Evolutionary conservation across 2,888 invertebrate genomes (phyloP), one percentile per base, ranked within the genome.

Genomic region (Lycia hirtaria): DNA sequence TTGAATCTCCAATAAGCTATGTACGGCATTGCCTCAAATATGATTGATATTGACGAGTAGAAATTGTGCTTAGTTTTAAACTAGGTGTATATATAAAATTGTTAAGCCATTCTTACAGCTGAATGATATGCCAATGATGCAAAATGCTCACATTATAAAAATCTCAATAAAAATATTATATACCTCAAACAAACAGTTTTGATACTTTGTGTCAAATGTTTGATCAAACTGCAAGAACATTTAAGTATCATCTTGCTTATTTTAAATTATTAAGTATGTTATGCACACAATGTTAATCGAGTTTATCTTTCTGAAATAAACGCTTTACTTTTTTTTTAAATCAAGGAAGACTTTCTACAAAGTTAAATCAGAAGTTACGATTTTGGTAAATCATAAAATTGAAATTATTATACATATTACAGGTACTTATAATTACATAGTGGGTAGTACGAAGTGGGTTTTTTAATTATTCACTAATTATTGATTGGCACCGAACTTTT

Each of bases 71-170:
- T n/a, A 32, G 35, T 45, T 45, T 14, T 9, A 38, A 41, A 26
- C 26, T 41, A 41, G 10, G n/a, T 41, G 15, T 30, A 49, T 7
- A 32, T 15, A 22, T 30, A 30, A 48, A 44, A 50, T 56, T 17
- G 35, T 38, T 50, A 64, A 67, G 66, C 66, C 37, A 38, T 52
- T 51, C 37, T 57, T 62, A 67, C 62, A 67, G 62, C 64, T 38
- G 56, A 40, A 35, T 59, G 61, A 64, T 67, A 64, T 64, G 62
- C 57, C 47, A 56, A 55, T 24, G 40, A 48, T 53, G 62, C 60
- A 64, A 53, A n/a, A 6, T 60, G 57, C 44, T 64, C 52, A 40
- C 17, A n/a, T 38, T 43, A 15, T 15, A 41, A 41, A 26, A 5
- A 41, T 9, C 9, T 14, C 10, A 19, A 19, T 19, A 37, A 30